These are phyloP conservation scores for Solenopsis invicta DNA, from an alignment of 1,140 invertebrate genomes.

Conservation along the genomic window DNA sequence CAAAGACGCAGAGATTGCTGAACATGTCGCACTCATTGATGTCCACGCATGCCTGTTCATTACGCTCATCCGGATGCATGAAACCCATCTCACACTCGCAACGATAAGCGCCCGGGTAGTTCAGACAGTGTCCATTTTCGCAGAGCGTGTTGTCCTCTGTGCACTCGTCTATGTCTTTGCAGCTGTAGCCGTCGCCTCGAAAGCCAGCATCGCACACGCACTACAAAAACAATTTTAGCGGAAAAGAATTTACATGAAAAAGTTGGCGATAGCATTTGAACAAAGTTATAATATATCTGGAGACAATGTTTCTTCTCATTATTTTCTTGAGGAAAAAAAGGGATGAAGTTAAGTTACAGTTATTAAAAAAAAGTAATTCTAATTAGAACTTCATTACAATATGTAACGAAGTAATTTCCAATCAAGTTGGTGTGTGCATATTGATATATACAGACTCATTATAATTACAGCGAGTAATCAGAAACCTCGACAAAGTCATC, in stretches of 20 bases:
- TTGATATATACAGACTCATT: not conserved
- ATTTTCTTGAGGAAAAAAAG: not conserved
- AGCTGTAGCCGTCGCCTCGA: slow-evolving; percentile 92
- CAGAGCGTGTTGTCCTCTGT: slow-evolving; percentile 92
- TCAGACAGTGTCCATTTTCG: slow-evolving; percentile 93
- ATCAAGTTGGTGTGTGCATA: too few relatives aligned
- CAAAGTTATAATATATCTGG: not conserved
- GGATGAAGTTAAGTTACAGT: too few relatives aligned
- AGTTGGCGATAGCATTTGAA: not conserved
- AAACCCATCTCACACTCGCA: slow-evolving; percentile 95
- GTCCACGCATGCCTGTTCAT: slow-evolving; percentile 93
- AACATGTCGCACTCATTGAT: slow-evolving; percentile 97
- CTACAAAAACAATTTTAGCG: slow-evolving; percentile 71
- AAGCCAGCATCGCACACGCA: slow-evolving; percentile 96
- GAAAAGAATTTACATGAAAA: not conserved
- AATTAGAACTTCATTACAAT: too few relatives aligned
- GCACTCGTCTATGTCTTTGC: slow-evolving; percentile 94
- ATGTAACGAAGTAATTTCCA: too few relatives aligned
- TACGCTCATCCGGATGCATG: slow-evolving; percentile 91
- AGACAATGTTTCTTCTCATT: not conserved
- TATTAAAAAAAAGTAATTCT: too few relatives aligned
- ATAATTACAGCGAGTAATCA: not conserved
- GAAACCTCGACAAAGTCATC: not conserved
- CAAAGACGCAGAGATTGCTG: slow-evolving; percentile 94
- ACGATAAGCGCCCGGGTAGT: slow-evolving; percentile 94